Percentiles rank a stretch among this genome's conserved stretches.
Evolutionary conservation across 1,140 invertebrate species (phyloP).

Genomic region (Heterodera carotae): DNA sequence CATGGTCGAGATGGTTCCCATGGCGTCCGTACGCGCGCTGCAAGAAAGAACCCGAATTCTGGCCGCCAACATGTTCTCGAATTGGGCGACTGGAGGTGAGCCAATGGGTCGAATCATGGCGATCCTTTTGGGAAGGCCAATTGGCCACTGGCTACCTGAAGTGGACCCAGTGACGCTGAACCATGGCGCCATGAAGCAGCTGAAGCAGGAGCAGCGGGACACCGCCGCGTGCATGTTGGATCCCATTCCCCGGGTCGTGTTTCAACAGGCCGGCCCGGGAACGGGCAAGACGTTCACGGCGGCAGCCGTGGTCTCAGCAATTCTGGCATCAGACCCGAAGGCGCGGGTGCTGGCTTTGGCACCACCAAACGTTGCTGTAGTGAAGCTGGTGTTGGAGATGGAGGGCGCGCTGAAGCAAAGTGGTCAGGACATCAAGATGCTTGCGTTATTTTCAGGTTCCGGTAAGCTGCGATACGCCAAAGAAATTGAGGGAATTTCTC

Average conservation of each 20-base stretch:
- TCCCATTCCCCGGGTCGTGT: background rate
- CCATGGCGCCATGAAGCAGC: background rate
- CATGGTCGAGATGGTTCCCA: background rate
- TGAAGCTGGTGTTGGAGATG: slow-evolving; percentile 10
- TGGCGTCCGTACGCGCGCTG: background rate
- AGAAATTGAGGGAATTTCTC: background rate
- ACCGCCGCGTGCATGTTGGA: background rate
- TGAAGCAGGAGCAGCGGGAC: background rate
- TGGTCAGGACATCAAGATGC: background rate
- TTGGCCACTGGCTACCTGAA: background rate
- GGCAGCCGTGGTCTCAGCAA: background rate
- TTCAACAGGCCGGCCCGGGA: background rate
- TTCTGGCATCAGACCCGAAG: background rate
- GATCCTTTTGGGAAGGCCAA: slow-evolving; percentile 1
- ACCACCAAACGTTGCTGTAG: slow-evolving; percentile 8
- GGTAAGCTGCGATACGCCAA: background rate
- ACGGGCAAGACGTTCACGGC: slow-evolving; percentile 3
- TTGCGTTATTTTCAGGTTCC: background rate
- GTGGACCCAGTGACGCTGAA: background rate
- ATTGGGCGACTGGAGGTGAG: background rate
- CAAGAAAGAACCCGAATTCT: background rate
- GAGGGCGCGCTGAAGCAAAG: background rate
- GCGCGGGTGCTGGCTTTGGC: background rate
- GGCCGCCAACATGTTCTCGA: background rate
- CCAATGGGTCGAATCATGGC: background rate